Base-by-base conservation (phyloP, 1,140 invertebrate genomes). In the Conopomorpha cramerella region DNA sequence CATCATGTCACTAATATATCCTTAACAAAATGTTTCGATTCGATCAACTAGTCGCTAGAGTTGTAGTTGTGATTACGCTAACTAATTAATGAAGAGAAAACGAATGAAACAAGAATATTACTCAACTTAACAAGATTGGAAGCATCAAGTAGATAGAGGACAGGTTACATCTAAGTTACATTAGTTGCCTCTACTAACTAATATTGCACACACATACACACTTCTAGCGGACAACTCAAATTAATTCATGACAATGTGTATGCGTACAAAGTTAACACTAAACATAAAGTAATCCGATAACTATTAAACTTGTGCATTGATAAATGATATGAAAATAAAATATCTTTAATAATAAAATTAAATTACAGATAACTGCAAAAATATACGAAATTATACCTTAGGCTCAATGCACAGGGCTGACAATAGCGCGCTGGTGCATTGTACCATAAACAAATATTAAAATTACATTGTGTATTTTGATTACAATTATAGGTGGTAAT, bases 151-250 rank as follows among this genome's bases (percentile, higher is more conserved):
- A 26, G 30, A 46, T 28, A 46, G 45, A 51, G 50, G 39, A 61
- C 48, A 31, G 48, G 56, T 55, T 45, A 41, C n/a, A 38, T 38
- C 51, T 60, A 59, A 67, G 57, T 58, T 56, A 55, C 40, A 44
- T 51, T 63, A 60, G 61, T 64, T 56, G 48, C 46, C 57, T 28
- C 55, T 51, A 66, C 71, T 39, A 74, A 70, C 67, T 74, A 74
- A 72, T 74, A 74, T 74, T 74, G 67, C 70, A 74, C 67, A 72
- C 67, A 74, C 70, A 74, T 74, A 74, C 70, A 74, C 70, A 74
- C 70, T 71, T 62, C 46, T 61, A 55, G 60, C 55, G 50, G 39
- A 49, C 56, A 49, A 39, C 45, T 56, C 55, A 41, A 51, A 54
- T 37, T 47, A 49, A 48, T 48, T n/a, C n/a, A 44, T 49, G 41